These are phyloP conservation scores for Ridgeia piscesae DNA, from an alignment of 1,140 invertebrate genomes.

Conservation along the genomic window DNA sequence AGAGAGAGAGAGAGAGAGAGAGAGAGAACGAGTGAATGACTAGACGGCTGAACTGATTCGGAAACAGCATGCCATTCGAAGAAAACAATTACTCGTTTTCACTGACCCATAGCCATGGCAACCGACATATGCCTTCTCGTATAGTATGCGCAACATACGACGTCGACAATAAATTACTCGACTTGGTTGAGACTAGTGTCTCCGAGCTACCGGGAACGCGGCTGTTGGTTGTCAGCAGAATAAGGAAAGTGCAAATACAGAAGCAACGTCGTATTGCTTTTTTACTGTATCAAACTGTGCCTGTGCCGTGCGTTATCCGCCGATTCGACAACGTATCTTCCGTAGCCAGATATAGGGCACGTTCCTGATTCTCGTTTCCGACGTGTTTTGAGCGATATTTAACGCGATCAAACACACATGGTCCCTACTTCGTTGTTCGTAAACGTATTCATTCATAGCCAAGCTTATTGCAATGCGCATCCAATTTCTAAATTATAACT, in stretches of 20 bases:
- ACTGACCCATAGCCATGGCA: background rate
- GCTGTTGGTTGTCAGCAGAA: background rate
- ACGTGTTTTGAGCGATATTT: too few species aligned
- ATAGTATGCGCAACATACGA: background rate
- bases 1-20: background rate
- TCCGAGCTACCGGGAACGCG: background rate
- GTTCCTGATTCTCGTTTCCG: too few species aligned
- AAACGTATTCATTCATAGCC: too few species aligned
- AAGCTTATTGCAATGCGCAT: too few species aligned
- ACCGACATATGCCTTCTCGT: background rate
- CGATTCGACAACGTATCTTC: too few species aligned
- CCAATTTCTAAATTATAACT: too few species aligned
- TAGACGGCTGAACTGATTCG: background rate
- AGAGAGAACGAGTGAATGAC: background rate
- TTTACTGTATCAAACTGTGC: background rate
- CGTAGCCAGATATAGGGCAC: too few species aligned
- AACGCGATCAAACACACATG: too few species aligned
- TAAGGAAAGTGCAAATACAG: background rate
- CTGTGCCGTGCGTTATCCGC: too few species aligned
- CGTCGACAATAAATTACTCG: background rate
- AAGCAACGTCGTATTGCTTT: background rate
- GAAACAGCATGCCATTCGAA: background rate
- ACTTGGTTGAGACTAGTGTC: background rate
- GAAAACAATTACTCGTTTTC: background rate
- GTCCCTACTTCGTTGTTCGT: too few species aligned